Conservation (phyloP, 2,113 vertebrate species). For the Fregetta grallaria region DNA sequence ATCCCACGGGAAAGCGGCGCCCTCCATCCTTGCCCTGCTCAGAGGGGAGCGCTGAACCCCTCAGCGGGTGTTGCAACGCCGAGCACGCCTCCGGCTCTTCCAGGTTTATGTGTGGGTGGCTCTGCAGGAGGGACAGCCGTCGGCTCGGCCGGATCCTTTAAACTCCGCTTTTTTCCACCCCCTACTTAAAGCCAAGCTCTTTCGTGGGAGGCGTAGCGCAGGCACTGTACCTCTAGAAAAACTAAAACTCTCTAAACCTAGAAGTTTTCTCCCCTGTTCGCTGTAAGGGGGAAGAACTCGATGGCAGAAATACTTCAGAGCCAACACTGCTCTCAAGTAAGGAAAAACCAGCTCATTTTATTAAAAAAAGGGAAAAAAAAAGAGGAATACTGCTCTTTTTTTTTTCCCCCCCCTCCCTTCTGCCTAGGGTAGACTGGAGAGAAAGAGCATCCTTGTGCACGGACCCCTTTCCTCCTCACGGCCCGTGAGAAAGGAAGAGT, state of each 20-base stretch:
- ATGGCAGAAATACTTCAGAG: background rate
- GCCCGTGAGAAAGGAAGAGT: too few species aligned
- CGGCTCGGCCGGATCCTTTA: too few species aligned
- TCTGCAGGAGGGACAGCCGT: background rate
- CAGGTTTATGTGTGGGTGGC: background rate
- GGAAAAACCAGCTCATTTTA: too few species aligned
- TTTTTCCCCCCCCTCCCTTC: background rate
- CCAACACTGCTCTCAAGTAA: background rate
- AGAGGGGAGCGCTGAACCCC: background rate
- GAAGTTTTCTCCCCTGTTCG: background rate
- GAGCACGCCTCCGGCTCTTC: fast-evolving
- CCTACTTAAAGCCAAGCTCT: background rate
- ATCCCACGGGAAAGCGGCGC: fast-evolving
- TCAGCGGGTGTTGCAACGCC: background rate
- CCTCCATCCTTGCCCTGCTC: too few species aligned
- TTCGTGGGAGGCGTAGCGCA: fast-evolving
- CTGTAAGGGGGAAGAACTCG: background rate
- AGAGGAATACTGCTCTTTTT: too few species aligned
- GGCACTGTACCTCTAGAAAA: background rate
- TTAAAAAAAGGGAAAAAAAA: too few species aligned
- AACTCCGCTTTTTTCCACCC: fast-evolving
- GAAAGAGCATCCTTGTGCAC: too few species aligned
- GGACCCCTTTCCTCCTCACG: background rate
- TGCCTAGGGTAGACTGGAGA: too few species aligned
- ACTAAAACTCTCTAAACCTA: too few species aligned